Evolutionary conservation across 2,888 invertebrate species (phyloP).

Genomic region (Eristalis intricaria): DNA sequence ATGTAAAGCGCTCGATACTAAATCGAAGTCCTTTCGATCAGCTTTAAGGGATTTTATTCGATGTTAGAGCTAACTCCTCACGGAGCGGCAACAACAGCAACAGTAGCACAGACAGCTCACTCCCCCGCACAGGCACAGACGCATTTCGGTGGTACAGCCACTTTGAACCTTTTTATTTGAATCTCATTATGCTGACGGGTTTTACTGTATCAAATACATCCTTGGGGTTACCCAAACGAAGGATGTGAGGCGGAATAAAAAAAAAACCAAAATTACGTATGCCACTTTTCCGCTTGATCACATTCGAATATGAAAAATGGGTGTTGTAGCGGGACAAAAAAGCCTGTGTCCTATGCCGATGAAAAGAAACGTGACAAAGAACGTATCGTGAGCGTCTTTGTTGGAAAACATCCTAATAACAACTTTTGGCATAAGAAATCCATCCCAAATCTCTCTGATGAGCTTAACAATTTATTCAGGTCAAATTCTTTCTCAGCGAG

Average conservation of each 20-base stretch:
- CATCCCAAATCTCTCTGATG: slow-evolving; percentile 67
- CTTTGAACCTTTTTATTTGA: slow-evolving; percentile 72
- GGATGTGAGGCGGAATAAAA: neutral
- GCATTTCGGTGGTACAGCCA: slow-evolving; percentile 62
- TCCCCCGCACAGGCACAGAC: slow-evolving; percentile 11
- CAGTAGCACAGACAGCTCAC: slow-evolving; percentile 4
- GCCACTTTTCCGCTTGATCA: slow-evolving; percentile 70
- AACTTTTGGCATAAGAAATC: slow-evolving; percentile 63
- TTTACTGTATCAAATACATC: slow-evolving; percentile 64
- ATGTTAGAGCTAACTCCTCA: slow-evolving; percentile 58
- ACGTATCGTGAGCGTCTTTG: slow-evolving; percentile 63
- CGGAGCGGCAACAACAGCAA: slow-evolving; percentile 14
- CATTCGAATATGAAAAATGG: slow-evolving; percentile 71
- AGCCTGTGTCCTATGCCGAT: slow-evolving; percentile 32
- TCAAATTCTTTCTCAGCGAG: slow-evolving; percentile 16
- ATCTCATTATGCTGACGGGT: slow-evolving; percentile 65
- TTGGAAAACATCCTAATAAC: slow-evolving; percentile 70
- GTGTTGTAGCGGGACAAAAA: slow-evolving; percentile 60
- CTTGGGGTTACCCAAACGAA: slow-evolving; percentile 52
- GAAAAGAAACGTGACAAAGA: slow-evolving; percentile 62
- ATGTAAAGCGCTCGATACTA: slow-evolving; percentile 52
- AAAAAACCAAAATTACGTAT: slow-evolving; percentile 63
- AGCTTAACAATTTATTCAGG: slow-evolving; percentile 69
- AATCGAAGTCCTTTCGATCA: slow-evolving; percentile 68
- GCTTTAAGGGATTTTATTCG: slow-evolving; percentile 69